These are phyloP conservation scores for Lepas anatifera DNA, from an alignment of 2,888 invertebrate species.

Conservation along the genomic window DNA sequence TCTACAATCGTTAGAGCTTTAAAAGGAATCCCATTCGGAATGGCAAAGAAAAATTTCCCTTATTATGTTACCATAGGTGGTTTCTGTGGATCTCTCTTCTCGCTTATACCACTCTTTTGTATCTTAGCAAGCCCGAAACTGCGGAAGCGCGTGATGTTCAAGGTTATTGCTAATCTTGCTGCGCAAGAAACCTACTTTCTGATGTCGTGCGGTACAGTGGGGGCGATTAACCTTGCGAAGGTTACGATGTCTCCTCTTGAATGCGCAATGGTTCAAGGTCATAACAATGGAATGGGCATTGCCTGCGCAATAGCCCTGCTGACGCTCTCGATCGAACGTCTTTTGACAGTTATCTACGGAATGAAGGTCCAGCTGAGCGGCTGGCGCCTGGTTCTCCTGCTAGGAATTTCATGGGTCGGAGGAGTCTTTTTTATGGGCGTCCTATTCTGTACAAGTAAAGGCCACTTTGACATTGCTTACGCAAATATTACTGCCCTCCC, in stretches of 20 bases:
- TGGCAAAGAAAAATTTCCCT: too few relatives aligned
- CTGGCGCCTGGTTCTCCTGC: neutral
- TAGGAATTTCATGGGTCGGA: neutral
- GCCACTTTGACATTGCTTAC: too few relatives aligned
- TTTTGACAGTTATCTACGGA: neutral
- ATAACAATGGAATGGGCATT: neutral
- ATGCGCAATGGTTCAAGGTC: neutral
- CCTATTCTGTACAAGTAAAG: too few relatives aligned
- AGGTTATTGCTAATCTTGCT: neutral
- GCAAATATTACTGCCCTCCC: too few relatives aligned
- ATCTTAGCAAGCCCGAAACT: too few relatives aligned
- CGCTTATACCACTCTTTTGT: too few relatives aligned
- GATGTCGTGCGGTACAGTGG: neutral
- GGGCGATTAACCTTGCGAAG: neutral
- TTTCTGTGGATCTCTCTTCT: too few relatives aligned
- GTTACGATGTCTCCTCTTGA: neutral
- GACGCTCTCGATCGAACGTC: neutral
- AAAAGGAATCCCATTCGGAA: too few relatives aligned
- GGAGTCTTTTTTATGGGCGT: too few relatives aligned
- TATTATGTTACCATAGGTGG: too few relatives aligned
- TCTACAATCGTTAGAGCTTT: too few relatives aligned
- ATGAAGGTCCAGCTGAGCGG: neutral
- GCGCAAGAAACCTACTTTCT: neutral
- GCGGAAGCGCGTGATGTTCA: too few relatives aligned
- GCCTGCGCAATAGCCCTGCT: neutral